Conservation (phyloP, 2,888 invertebrate species). For the Pristionchus mayeri region DNA sequence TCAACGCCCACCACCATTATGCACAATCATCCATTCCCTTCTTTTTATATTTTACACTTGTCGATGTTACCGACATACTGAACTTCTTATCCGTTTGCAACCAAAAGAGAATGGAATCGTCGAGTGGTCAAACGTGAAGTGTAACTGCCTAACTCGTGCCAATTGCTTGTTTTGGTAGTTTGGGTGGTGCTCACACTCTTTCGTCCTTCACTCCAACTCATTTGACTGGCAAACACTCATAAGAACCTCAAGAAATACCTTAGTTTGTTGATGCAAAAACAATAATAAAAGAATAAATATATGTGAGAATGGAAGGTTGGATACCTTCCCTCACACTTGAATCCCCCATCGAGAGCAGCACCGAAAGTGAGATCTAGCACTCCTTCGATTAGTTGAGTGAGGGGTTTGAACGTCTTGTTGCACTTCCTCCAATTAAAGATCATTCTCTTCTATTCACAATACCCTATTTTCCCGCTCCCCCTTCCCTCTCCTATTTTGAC, state of each 20-base stretch:
- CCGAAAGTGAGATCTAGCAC: conserved; percentile 47
- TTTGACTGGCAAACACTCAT: not conserved
- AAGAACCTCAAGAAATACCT: not conserved
- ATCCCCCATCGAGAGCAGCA: conserved; percentile 35
- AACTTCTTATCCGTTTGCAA: not conserved
- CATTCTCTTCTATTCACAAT: not conserved
- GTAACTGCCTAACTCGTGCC: too few relatives aligned
- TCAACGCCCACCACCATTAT: not conserved
- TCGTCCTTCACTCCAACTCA: not conserved
- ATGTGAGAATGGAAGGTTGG: too few relatives aligned
- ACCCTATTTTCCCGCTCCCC: not conserved
- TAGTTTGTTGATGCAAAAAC: not conserved
- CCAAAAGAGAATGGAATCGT: too few relatives aligned
- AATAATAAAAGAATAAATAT: not conserved
- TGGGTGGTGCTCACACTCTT: not conserved
- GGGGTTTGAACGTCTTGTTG: conserved; percentile 21
- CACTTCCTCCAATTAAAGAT: not conserved
- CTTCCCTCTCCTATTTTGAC: not conserved
- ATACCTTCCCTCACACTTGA: conserved; percentile 36
- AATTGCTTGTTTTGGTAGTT: not conserved
- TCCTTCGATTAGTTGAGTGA: conserved; percentile 45
- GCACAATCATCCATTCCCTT: not conserved
- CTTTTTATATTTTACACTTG: too few relatives aligned
- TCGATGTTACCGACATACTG: too few relatives aligned
- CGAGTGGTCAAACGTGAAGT: too few relatives aligned